These are phyloP conservation scores for Dipodomys merriami DNA, from an alignment of 2,113 vertebrate species.

Conservation along the genomic window DNA sequence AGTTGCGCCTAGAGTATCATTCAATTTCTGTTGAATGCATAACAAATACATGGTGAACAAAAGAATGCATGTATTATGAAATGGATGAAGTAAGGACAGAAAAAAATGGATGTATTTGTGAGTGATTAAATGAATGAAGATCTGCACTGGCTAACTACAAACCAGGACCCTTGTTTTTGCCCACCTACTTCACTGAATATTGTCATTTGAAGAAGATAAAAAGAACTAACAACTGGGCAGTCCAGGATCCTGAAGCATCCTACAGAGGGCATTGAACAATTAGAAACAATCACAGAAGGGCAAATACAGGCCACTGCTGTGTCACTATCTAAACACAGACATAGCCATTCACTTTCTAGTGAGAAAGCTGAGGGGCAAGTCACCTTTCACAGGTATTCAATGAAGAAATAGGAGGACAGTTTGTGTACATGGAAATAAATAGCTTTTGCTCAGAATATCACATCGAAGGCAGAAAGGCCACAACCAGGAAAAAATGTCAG, in stretches of 20 bases:
- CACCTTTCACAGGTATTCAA: neutral
- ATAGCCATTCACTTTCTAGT: neutral
- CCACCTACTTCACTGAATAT: neutral
- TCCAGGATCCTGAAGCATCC: neutral
- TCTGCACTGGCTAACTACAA: neutral
- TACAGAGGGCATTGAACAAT: neutral
- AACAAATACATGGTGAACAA: neutral
- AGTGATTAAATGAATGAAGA: conserved; percentile 4
- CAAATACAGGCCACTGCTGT: neutral
- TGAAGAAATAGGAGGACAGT: neutral
- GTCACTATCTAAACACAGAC: neutral
- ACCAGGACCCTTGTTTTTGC: neutral
- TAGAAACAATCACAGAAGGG: neutral
- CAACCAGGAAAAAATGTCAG: conserved; percentile 70
- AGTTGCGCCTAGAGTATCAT: neutral
- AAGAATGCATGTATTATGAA: neutral
- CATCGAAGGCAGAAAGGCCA: conserved; percentile 57
- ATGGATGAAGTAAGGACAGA: neutral
- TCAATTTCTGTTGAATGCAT: neutral
- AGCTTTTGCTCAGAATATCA: conserved; percentile 42
- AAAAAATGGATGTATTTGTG: neutral
- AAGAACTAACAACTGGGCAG: neutral
- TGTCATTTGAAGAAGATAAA: neutral
- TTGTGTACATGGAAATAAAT: conserved; percentile 52
- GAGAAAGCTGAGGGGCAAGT: neutral